Evolutionary conservation across 2,113 vertebrate species (phyloP).

Genomic region (Elaphurus davidianus): DNA sequence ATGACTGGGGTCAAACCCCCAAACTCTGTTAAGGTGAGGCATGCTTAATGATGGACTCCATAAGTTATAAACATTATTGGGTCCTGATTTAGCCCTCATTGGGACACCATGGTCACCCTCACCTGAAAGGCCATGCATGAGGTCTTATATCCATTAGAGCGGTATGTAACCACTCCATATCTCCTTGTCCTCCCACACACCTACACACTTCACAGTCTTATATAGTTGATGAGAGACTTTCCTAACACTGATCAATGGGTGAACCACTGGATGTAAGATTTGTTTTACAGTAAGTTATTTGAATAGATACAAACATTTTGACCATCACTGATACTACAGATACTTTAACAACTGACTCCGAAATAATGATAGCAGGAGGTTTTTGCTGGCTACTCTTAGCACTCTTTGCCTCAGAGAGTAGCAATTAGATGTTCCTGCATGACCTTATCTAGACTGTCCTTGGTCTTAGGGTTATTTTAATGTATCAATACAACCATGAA

Average conservation of each 20-base stretch:
- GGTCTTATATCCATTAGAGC: background rate
- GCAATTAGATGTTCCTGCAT: background rate
- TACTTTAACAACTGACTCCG: background rate
- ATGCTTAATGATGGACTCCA: background rate
- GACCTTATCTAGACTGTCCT: conserved; percentile 27
- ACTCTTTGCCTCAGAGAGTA: background rate
- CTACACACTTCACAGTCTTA: background rate
- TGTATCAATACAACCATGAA: conserved; percentile 21
- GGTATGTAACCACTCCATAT: background rate
- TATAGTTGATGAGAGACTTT: background rate
- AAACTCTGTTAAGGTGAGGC: background rate
- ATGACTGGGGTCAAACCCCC: background rate
- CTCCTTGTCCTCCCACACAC: background rate
- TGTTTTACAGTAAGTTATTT: background rate
- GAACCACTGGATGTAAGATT: background rate
- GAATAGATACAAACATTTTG: background rate
- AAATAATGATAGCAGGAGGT: background rate
- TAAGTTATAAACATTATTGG: background rate
- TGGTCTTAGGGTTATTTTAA: conserved; percentile 67
- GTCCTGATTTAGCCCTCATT: background rate
- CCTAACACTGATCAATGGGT: background rate
- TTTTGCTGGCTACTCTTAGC: background rate
- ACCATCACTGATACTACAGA: background rate
- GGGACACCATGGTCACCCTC: background rate
- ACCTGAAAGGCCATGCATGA: background rate